Base-by-base conservation (phyloP, 1,140 invertebrate species). In the Papilio polyxenes region DNA sequence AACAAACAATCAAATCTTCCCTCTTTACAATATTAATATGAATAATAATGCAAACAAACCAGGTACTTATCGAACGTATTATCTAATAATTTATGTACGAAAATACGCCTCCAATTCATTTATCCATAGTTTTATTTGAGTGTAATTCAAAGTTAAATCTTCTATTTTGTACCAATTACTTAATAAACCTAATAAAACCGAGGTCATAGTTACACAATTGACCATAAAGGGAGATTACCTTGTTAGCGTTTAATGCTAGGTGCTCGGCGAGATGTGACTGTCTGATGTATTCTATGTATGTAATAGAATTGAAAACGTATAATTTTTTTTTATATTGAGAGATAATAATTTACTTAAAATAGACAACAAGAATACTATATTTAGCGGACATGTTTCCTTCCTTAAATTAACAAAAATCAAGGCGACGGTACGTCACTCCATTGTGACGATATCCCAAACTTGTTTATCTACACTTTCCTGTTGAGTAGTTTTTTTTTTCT, bases 121-220 rank as follows among this genome's bases (percentile, higher is more conserved):
- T 13, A 75, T 17, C 9, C 13, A 48, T 15, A 15, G 11, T 75
- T 75, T 40, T 40, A 17, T 10, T 48, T 75, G 40, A n/a, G 9
- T 13, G 15, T 8, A 76, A n/a, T 31, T 31, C 20, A 65, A 65
- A 76, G 9, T 23, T 1, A 76, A 53, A 49, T 44, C 74, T 40
- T 31, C 10, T n/a, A 53, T 13, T 44, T 48, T 53, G 17, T 31
- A 31, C 15, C 77, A 37, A 65, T 62, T 79, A 79, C 65, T 62
- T 79, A 79, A 79, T 65, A 79, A 65, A 65, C 11, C 8, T 56
- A 20, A 56, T 23, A 65, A 79, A 37, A 62, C 10, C 77, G 40
- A 79, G 77, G 77, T 2, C 17, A n/a, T 31, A 15, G 77, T 56
- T 76, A 59, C 53, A 10, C n/a, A 48, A 56, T 7, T 62, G 77